A percentile compares a stretch with the other conserved stretches of the same genome.
Evolutionary conservation across 1,140 invertebrate genomes (phyloP).

Genomic region (Kradibia gibbosae): DNA sequence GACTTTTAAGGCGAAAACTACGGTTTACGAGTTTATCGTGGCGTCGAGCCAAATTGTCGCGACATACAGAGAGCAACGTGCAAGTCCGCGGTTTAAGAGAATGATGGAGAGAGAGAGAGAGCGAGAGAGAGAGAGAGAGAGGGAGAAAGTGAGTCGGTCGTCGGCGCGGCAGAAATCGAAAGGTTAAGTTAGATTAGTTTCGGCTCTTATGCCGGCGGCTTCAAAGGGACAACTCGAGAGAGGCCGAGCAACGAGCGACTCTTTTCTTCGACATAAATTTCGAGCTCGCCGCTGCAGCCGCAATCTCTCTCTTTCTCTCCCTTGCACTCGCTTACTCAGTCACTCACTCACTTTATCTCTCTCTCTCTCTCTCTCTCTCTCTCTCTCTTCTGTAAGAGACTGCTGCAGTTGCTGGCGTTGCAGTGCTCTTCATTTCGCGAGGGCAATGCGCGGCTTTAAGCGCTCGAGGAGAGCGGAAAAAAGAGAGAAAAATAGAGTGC

Average conservation of each 20-base stretch:
- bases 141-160: slow-evolving; percentile 1
- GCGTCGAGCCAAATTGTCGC: slow-evolving; percentile 30
- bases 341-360: too few species aligned
- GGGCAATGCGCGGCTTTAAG: slow-evolving; percentile 2
- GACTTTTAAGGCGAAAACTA: slow-evolving; percentile 46
- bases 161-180: slow-evolving; percentile 48
- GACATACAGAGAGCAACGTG: not conserved
- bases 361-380: not conserved
- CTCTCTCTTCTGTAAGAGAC: not conserved
- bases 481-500: not conserved
- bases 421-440: slow-evolving; percentile 21
- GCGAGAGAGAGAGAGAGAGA: slow-evolving; percentile 7
- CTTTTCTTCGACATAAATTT: slow-evolving; percentile 52
- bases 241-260: slow-evolving; percentile 20
- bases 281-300: slow-evolving; percentile 38
- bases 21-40: slow-evolving; percentile 41
- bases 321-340: too few species aligned
- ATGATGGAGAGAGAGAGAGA: not conserved
- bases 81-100: not conserved
- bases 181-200: slow-evolving; percentile 54
- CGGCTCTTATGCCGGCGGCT: slow-evolving; percentile 52
- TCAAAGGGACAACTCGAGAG: slow-evolving; percentile 46
- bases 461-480: not conserved
- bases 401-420: not conserved
- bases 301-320: not conserved